phyloP scores from a whole-genome alignment of 2,797 vertebrate species.

The Lerista edwardsae region DNA sequence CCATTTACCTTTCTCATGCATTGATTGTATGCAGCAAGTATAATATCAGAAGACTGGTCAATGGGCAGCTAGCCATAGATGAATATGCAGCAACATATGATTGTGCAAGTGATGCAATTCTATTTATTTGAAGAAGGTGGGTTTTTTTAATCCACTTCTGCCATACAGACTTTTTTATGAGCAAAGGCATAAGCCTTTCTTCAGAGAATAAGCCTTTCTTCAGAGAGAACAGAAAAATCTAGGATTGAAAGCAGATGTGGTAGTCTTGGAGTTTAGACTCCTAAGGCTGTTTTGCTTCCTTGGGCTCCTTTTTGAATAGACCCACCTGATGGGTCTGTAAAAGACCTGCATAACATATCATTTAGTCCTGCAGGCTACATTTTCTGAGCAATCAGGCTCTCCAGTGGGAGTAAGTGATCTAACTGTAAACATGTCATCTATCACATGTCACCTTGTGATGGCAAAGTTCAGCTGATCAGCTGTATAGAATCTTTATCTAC shows the following conservation, averaged over 20 bases:
- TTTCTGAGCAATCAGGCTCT: slow-evolving; percentile 48
- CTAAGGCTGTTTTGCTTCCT: slow-evolving; percentile 47
- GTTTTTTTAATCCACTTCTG: slow-evolving; percentile 59
- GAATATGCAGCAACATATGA: slow-evolving; percentile 38
- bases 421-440: slow-evolving; percentile 46
- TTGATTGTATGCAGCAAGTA: no score
- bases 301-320: slow-evolving; percentile 53
- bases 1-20: no score
- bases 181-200: slow-evolving; percentile 25
- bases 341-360: slow-evolving; percentile 46
- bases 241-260: slow-evolving; percentile 70
- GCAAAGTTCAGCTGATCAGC: slow-evolving; percentile 9
- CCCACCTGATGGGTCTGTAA: slow-evolving; percentile 52
- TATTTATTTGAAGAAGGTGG: slow-evolving; percentile 56
- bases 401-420: slow-evolving; percentile 41
- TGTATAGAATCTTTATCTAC: slow-evolving; percentile 16
- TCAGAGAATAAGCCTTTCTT: slow-evolving; percentile 65
- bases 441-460: slow-evolving; percentile 5
- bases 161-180: slow-evolving; percentile 54
- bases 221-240: slow-evolving; percentile 60
- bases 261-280: slow-evolving; percentile 49
- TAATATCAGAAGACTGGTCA: not conserved
- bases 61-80: not conserved
- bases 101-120: slow-evolving; percentile 53
- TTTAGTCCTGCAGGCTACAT: slow-evolving; percentile 56